Conservation (phyloP, 2,888 invertebrate species). For the Drosophila putrida region DNA sequence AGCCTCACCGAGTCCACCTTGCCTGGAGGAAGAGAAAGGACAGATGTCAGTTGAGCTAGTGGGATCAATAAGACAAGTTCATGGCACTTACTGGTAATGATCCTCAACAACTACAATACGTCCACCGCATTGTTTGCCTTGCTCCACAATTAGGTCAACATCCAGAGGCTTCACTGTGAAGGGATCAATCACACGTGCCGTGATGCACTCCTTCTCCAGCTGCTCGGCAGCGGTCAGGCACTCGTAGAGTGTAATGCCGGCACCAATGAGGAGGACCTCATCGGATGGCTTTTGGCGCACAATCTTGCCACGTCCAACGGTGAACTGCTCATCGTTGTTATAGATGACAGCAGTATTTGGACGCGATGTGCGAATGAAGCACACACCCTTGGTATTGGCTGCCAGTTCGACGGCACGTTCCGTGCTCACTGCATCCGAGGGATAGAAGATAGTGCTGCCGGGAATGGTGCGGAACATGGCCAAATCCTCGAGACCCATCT, state of each 20-base stretch:
- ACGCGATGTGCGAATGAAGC: constrained; percentile 97
- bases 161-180: constrained; percentile 99
- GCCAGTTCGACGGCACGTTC: constrained; percentile 98
- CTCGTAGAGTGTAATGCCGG: constrained; percentile 97
- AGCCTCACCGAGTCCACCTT: constrained; percentile 98
- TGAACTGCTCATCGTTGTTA: constrained; percentile 92
- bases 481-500: constrained; percentile 99
- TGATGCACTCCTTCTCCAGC: constrained; percentile 90
- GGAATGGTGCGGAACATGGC: constrained; percentile 97
- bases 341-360: constrained; percentile 96
- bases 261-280: constrained; percentile 94
- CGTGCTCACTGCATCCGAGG: constrained; percentile 96
- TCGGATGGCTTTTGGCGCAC: constrained; percentile 92
- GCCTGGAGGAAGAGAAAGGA: constrained; percentile 53
- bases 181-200: constrained; percentile 95
- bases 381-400: constrained; percentile 97
- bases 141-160: constrained; percentile 89
- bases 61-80: not conserved
- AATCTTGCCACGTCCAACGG: constrained; percentile 92
- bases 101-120: constrained; percentile 97
- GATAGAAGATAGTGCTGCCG: constrained; percentile 92
- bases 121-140: constrained; percentile 93
- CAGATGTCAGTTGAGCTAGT: not conserved
- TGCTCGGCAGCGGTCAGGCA: constrained; percentile 93
- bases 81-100: constrained; percentile 93